Evolutionary conservation across 2,797 vertebrate species (phyloP), one percentile per base, ranked within the genome.

Genomic region (Sylvilagus floridanus): DNA sequence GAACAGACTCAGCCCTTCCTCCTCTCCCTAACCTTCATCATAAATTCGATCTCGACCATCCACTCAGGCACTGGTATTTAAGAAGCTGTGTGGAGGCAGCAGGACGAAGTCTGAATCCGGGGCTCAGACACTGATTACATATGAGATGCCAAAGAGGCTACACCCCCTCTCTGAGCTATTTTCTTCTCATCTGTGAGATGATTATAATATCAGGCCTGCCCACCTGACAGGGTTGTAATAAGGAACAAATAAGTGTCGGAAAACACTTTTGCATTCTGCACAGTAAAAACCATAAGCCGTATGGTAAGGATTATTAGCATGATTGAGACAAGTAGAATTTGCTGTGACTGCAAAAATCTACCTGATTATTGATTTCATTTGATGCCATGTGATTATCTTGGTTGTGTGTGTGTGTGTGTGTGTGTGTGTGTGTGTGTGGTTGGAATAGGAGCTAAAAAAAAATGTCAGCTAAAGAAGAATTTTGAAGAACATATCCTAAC

Each of bases 401-500:
- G 76, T 19, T 52, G 5, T 5, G 4, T 57, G 12, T 6, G 13
- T 19, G 6, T 11, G 54, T 52, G 5, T 7, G 5, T 57, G 12
- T 6, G 13, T 16, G 16, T 16, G 28, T 50, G 16, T 16, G 22
- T 22, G n/a, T 42, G 13, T 21, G 4, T 11, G 54, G 19, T 47
- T 66, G 7, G 63, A 37, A 10, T 0, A 30, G 24, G 24, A 87
- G 66, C 75, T 14, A 57, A 57, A 57, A 63, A 76, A n/a, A 42
- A 35, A 52, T 7, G 17, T 14, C 28, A 57, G 50, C 50, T 24
- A 4, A 30, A 28, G 66, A 90, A 47, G 72, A 72, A 86, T 89
- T 71, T 62, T 75, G 68, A 84, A 95, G 84, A 73, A 69, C 10
- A 1, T 84, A 60, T 79, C 63, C 77, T 75, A 75, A 86, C 77